These are phyloP conservation scores for Aurelia aurita complex sp. Pacific DNA, from an alignment of 30 jellyfish, hydroid and myxozoan species.

Conservation along the genomic window DNA sequence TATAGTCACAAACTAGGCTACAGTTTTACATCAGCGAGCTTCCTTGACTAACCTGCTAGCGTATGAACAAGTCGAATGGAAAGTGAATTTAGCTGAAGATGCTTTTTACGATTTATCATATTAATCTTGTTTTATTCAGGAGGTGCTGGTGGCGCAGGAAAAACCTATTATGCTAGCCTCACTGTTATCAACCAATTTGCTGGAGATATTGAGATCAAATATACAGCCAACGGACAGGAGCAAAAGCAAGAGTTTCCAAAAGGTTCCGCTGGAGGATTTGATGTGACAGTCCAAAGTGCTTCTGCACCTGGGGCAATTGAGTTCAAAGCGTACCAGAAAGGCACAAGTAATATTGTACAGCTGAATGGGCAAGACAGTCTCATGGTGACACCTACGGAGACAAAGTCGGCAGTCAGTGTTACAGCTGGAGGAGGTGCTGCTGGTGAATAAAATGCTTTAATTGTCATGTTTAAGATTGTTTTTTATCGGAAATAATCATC, in stretches of 20 bases:
- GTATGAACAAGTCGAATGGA: too few relatives aligned
- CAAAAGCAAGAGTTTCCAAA: slow-evolving; percentile 23
- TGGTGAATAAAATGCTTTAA: slow-evolving; percentile 12
- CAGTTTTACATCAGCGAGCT: too few relatives aligned
- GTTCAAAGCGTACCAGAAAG: slow-evolving; percentile 51
- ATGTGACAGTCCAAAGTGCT: slow-evolving; percentile 14
- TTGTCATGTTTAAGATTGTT: too few relatives aligned
- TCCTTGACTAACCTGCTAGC: too few relatives aligned
- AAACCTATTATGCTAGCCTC: slow-evolving; percentile 41
- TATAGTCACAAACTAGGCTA: too few relatives aligned
- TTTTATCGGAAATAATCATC: too few relatives aligned
- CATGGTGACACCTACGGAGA: slow-evolving; percentile 26
- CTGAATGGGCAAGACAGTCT: slow-evolving; percentile 28
- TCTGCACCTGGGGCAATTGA: slow-evolving; percentile 18
- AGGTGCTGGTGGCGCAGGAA: not conserved
- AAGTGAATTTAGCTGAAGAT: too few relatives aligned
- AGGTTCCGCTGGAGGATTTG: slow-evolving; percentile 4
- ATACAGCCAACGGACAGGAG: slow-evolving; percentile 20
- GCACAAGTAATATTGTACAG: slow-evolving; percentile 24
- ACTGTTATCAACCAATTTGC: slow-evolving; percentile 31
- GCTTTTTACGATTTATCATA: too few relatives aligned
- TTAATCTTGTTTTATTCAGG: too few relatives aligned
- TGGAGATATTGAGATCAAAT: slow-evolving; percentile 37
- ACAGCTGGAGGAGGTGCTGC: not conserved
- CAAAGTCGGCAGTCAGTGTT: slow-evolving; percentile 15